These are phyloP conservation scores for Cydia strobilella DNA, from an alignment of 1,140 invertebrate genomes.

Conservation along the genomic window DNA sequence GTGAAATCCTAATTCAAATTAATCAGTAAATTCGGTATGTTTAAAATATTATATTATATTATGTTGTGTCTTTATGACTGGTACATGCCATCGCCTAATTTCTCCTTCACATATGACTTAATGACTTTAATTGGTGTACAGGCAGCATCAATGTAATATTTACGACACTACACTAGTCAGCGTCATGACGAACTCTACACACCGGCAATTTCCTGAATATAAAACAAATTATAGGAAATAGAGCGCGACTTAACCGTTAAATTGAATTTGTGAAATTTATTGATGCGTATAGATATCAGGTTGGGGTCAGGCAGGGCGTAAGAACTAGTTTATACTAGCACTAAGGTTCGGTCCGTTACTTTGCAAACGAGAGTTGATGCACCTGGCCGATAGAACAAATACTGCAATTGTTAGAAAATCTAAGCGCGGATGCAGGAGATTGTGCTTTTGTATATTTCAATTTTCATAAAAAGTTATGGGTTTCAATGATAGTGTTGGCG, in stretches of 20 bases:
- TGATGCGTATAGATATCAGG: slow-evolving; percentile 15
- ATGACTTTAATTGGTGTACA: not conserved
- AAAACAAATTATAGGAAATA: slow-evolving; percentile 39
- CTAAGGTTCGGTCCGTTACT: not conserved
- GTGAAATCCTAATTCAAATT: no score
- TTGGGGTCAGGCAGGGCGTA: slow-evolving; percentile 4
- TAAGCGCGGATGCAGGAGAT: not conserved
- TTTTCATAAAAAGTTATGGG: not conserved
- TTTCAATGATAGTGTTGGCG: not conserved
- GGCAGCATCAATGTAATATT: slow-evolving; percentile 31
- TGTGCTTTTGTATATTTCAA: not conserved
- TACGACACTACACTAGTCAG: slow-evolving; percentile 37
- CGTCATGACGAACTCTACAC: slow-evolving; percentile 42
- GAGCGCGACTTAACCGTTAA: slow-evolving; percentile 8
- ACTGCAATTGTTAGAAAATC: slow-evolving; percentile 11
- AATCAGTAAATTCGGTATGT: no score
- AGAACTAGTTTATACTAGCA: slow-evolving; percentile 20
- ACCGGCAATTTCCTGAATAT: slow-evolving; percentile 39
- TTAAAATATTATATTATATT: no score
- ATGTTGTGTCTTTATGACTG: no score
- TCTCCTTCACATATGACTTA: not conserved
- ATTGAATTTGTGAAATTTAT: slow-evolving; percentile 28
- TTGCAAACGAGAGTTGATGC: slow-evolving; percentile 10
- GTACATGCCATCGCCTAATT: slow-evolving; percentile 1
- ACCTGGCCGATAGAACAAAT: slow-evolving; percentile 4